Evolutionary conservation across 1,140 invertebrate genomes (phyloP), one percentile per base, ranked within the genome.

Genomic region (Lepidurus packardi): DNA sequence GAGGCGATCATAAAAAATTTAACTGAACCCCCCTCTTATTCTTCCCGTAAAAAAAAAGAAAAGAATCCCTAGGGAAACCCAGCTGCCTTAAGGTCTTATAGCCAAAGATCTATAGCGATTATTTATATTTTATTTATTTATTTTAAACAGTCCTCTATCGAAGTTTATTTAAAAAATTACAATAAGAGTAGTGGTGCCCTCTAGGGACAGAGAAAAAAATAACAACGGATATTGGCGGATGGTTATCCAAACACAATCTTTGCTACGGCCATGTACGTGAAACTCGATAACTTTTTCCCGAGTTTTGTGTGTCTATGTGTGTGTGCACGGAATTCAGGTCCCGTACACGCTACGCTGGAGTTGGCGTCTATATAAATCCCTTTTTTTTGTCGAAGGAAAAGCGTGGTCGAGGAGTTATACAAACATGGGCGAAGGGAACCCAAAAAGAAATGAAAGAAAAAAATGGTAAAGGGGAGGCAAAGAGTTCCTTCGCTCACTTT

Each of bases 221-320:
- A 65, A 7, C 7, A 21, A 21, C 53, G 53, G 53, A 65, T 65
- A 65, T 65, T 65, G 53, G 13, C 7, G 21, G 8, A 65, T n/a
- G 21, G 53, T 16, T 65, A 65, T 65, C 53, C 53, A 65, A 65
- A 65, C 53, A 65, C 21, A 65, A 65, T 65, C 53, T 65, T 65
- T 13, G 53, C 53, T 65, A 16, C 53, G 53, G 1, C 16, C 16
- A 21, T 21, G 16, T 65, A 65, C 53, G 16, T 1, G 53, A 65
- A 11, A 65, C 53, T 65, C 53, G 53, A 65, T 65, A 65, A 21
- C n/a, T 7, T 65, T 65, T 65, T 1, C 34, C 34, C 3, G 21
- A 65, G 53, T 7, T 65, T 21, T 65, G 47, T 16, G 16, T 65
- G 53, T 65, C 9, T 47, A 16, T 65, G 7, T 65, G 53, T 65